phyloP scores from a whole-genome alignment of 2,113 vertebrate species.

The Synchiropus splendidus region DNA sequence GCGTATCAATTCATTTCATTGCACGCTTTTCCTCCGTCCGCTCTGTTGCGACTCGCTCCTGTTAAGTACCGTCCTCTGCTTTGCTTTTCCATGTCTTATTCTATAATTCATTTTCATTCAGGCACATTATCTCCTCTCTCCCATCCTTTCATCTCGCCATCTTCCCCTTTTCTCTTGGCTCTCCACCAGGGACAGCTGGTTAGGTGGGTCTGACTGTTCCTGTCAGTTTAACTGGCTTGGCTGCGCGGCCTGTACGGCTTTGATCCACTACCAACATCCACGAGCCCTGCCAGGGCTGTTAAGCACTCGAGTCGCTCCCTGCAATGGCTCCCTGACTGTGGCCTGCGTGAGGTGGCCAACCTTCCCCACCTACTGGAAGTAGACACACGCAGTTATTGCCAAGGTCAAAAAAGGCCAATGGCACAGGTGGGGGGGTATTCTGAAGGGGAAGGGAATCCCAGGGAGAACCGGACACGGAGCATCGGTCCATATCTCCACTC shows the following conservation, averaged over 20 bases:
- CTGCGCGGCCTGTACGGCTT: constrained; percentile 34
- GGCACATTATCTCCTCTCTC: constrained; percentile 1
- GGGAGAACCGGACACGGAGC: neutral
- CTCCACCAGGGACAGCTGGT: constrained; percentile 35
- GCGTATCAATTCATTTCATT: too few species aligned
- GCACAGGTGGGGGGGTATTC: constrained; percentile 5
- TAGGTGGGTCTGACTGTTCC: constrained; percentile 33
- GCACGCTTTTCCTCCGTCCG: neutral
- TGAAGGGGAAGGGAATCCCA: neutral
- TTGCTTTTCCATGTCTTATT: neutral
- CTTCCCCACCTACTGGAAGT: neutral
- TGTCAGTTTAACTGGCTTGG: constrained; percentile 44
- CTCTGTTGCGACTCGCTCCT: neutral
- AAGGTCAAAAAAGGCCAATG: constrained; percentile 8
- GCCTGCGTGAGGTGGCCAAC: constrained; percentile 4
- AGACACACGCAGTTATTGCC: constrained; percentile 1
- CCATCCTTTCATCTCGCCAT: constrained; percentile 2
- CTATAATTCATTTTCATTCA: neutral
- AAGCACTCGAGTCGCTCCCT: constrained; percentile 8
- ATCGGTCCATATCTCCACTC: constrained; percentile 5
- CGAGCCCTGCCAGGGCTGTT: constrained; percentile 8
- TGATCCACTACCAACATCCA: constrained; percentile 50
- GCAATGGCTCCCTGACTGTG: constrained; percentile 5
- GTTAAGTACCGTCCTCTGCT: neutral
- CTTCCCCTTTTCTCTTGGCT: constrained; percentile 11